Base-by-base conservation (phyloP, 64 coral and sea anemone genomes). In the Pocillopora verrucosa region DNA sequence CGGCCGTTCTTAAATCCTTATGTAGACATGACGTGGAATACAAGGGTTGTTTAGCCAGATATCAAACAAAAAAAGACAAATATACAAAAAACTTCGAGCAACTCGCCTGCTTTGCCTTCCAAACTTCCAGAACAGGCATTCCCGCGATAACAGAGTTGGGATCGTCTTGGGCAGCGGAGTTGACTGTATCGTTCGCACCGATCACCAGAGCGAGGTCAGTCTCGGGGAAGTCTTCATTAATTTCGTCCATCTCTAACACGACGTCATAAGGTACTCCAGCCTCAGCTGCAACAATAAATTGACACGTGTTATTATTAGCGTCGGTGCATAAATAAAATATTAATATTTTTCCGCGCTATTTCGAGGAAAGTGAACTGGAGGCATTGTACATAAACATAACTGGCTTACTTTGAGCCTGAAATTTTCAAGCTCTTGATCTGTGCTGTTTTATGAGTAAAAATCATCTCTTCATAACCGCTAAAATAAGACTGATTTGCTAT, bases 61-160 rank as follows among this genome's bases (percentile, higher is more conserved):
- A 51, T 51, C 41, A 4, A 0, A 7, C 7, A 51, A 51, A 51
- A 51, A 51, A 51, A 51, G 41, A 4, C 41, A 51, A 51, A 51
- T 51, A 56, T 58, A 9, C 10, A 72, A 30, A 9, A 22, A 17
- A 56, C 14, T 12, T 6, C 16, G 1, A 58, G 20, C 57, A 14
- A 73, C 70, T 61, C 62, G 92, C 96, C 93, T 98, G 93, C 78
- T 91, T 95, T 2, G 96, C 93, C 60, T 98, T 98, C 96, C 96
- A 98, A 17, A 98, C 96, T 95, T 98, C 96, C 0, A 98, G 84
- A 22, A 98, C 96, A 91, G 96, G 96, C 96, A 98, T 98, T 3
- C 96, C 96, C 70, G 96, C 96, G 56, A 98, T 98, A 62, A 94
- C 89, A 26, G 96, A 98, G 61, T 93, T 93, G 1, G 96, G 96